Evolutionary conservation across 1,140 invertebrate genomes (phyloP), one percentile per base, ranked within the genome.

Genomic region (Pseudomyrmex pallidus): DNA sequence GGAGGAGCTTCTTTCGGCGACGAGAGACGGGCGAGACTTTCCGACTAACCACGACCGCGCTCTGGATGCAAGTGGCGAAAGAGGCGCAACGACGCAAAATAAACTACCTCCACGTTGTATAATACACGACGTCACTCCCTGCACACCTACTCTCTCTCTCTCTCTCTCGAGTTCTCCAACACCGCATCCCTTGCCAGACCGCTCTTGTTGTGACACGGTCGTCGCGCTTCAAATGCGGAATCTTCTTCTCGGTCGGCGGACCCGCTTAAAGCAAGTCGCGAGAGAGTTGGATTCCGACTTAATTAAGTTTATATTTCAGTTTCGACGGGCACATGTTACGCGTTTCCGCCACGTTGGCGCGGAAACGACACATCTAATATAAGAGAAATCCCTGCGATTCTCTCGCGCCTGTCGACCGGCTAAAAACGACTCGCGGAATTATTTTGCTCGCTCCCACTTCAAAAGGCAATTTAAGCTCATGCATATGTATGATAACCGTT

Each of bases 281-380:
- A 64, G 59, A 17, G 20, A 35, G 52, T 20, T 64, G 78, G 77
- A 84, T 87, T 82, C 85, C 83, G 61, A 85, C 85, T 90, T 90
- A 91, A 91, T 91, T 91, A 91, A 92, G 91, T 89, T 89, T 87
- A 89, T 90, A 89, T 89, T 90, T 91, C 90, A 91, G 89, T 91
- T 90, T 86, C 85, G 77, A 87, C 88, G 78, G 46, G 17, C 59
- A 25, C 54, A 13, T 20, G 15, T 48, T 13, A 20, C 44, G 50
- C 85, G 56, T 77, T 73, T 62, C 61, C 73, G 35, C 15, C n/a
- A 57, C 12, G 62, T 35, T 83, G 13, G 62, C 50, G 72, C 72
- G 20, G 59, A 57, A 35, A 35, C 35, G 35, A 35, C 35, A 35
- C 35, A 62, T 85, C 86, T 87, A 88, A 87, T 88, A 87, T 82